Conservation (phyloP, 1,140 invertebrate genomes). For the Pseudobourletiella spinata region DNA sequence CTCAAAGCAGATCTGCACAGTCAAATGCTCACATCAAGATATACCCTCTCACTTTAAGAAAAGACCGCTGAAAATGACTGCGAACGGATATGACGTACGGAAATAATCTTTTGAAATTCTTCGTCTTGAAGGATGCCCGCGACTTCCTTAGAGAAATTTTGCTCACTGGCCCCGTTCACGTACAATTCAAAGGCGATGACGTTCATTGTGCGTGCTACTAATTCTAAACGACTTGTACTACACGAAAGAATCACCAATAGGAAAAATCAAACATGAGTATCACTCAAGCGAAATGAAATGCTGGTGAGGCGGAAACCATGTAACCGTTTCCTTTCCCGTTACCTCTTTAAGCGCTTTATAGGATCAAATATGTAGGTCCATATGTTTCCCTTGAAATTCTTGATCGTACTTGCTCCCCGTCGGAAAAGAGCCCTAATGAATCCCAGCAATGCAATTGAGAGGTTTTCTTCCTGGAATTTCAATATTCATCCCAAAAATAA, state of each 20-base stretch:
- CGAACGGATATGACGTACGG: slow-evolving; percentile 1
- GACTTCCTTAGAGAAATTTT: slow-evolving; percentile 12
- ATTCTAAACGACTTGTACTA: slow-evolving; percentile 10
- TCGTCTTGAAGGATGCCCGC: not conserved
- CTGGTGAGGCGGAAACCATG: too few relatives aligned
- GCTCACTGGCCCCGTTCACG: slow-evolving; percentile 6
- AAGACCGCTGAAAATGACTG: too few relatives aligned
- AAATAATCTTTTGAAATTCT: not conserved
- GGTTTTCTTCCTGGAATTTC: slow-evolving; percentile 24
- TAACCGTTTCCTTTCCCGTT: not conserved
- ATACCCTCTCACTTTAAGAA: too few relatives aligned
- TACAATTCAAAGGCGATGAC: slow-evolving; percentile 19
- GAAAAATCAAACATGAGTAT: not conserved
- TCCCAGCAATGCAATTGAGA: slow-evolving; percentile 6
- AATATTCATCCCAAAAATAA: not conserved
- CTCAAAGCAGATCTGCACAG: not conserved
- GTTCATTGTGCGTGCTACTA: slow-evolving; percentile 17
- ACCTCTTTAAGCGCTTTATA: slow-evolving; percentile 15
- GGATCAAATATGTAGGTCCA: slow-evolving; percentile 17
- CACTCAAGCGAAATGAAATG: too few relatives aligned
- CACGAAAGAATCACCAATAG: not conserved
- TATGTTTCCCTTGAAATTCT: slow-evolving; percentile 7
- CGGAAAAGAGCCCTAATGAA: slow-evolving; percentile 27
- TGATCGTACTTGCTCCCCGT: slow-evolving; percentile 3
- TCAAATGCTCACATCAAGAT: not conserved